Evolutionary conservation across 2,888 invertebrate species (phyloP).

Genomic region (Erynnis tages): DNA sequence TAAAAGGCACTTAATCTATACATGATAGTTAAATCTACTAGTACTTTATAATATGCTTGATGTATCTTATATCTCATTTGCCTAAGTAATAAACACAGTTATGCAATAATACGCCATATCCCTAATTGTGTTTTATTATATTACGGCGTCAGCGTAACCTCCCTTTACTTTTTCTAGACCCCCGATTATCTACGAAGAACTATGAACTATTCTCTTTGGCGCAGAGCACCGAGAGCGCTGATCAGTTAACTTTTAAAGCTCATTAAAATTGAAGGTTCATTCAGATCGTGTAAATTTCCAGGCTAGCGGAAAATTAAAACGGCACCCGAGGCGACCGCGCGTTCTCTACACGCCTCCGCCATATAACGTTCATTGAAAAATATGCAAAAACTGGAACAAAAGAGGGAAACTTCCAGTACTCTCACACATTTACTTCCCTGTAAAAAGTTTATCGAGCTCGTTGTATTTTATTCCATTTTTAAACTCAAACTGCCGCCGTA

Average conservation of each 20-base stretch:
- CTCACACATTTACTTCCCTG: constrained; percentile 56
- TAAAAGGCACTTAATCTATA: no score
- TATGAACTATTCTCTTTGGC: constrained; percentile 24
- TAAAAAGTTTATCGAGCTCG: constrained; percentile 59
- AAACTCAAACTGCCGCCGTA: constrained; percentile 18
- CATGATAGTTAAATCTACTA: no score
- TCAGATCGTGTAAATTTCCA: constrained; percentile 72
- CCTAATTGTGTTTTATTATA: no score
- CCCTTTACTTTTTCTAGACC: constrained; percentile 2
- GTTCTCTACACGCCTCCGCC: constrained; percentile 37
- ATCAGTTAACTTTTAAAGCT: constrained; percentile 78
- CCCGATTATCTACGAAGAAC: constrained; percentile 35
- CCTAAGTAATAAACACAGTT: no score
- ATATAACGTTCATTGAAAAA: constrained; percentile 48
- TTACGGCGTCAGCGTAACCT: neutral
- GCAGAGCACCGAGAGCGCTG: constrained; percentile 46
- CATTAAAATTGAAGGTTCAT: constrained; percentile 80
- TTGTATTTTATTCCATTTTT: constrained; percentile 41
- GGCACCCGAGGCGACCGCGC: constrained; percentile 64
- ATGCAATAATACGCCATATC: no score
- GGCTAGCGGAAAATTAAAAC: constrained; percentile 79
- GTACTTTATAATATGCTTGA: no score
- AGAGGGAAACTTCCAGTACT: constrained; percentile 58
- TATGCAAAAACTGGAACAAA: constrained; percentile 57
- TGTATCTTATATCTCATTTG: no score